Percentiles rank a stretch among this genome's conserved stretches.
Conservation (phyloP, 1,140 invertebrate species). For the Neuroterus valhalla region DNA sequence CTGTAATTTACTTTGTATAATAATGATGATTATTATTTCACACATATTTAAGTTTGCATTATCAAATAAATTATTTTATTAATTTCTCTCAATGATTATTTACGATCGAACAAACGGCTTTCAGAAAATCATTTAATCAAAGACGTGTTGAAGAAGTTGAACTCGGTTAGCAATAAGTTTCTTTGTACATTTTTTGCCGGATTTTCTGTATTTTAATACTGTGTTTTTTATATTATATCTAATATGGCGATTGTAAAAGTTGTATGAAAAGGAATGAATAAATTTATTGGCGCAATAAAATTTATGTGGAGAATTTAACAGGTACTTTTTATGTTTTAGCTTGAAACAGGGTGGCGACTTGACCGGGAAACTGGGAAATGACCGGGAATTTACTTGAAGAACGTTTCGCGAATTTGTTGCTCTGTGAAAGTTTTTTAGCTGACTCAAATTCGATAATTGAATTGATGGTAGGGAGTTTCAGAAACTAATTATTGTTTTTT, state of each 20-base stretch:
- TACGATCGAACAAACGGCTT: not conserved
- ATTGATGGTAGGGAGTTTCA: too few species aligned
- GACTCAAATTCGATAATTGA: too few species aligned
- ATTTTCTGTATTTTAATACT: conserved; percentile 21
- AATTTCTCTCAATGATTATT: not conserved
- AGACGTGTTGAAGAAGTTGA: not conserved
- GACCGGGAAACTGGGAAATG: too few species aligned
- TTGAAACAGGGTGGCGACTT: too few species aligned
- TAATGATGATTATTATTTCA: conserved; percentile 7
- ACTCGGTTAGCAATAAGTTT: conserved; percentile 22
- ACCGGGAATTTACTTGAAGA: too few species aligned
- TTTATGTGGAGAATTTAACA: not conserved
- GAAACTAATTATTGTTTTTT: not conserved
- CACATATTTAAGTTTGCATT: conserved; percentile 3
- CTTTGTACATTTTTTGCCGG: conserved; percentile 20
- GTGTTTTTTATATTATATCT: conserved; percentile 13
- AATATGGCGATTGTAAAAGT: conserved; percentile 13
- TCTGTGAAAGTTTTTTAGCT: too few species aligned
- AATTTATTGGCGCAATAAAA: conserved; percentile 18
- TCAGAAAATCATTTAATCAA: not conserved
- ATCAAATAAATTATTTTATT: not conserved
- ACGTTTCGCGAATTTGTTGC: too few species aligned
- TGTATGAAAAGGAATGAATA: conserved; percentile 25
- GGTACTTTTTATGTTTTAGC: not conserved
- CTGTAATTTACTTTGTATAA: conserved; percentile 27